A percentile compares a stretch with the other conserved stretches of the same genome.
Conservation (phyloP, 2,888 invertebrate genomes). For the Ecliptopera silaceata region DNA sequence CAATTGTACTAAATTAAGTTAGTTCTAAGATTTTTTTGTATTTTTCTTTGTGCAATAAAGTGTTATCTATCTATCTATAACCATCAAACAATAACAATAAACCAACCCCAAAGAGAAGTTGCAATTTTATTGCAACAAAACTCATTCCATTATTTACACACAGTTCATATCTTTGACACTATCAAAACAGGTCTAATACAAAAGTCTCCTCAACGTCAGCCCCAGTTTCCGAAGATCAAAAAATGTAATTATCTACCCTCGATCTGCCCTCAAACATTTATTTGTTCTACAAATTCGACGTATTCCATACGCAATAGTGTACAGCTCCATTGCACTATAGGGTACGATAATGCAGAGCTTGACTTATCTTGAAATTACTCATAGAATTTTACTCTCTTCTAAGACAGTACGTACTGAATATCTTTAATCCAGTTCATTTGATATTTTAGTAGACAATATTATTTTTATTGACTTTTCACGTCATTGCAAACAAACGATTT, state of each 20-base stretch:
- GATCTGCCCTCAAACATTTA: slow-evolving; percentile 82
- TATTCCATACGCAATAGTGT: slow-evolving; percentile 72
- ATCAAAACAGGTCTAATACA: slow-evolving; percentile 66
- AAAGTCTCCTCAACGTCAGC: slow-evolving; percentile 61
- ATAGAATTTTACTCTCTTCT: neutral
- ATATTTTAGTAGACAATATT: too few relatives aligned
- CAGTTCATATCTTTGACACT: slow-evolving; percentile 70
- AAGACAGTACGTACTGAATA: too few relatives aligned
- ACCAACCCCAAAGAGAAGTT: slow-evolving; percentile 5
- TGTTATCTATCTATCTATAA: too few relatives aligned
- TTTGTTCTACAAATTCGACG: slow-evolving; percentile 83
- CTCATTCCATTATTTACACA: slow-evolving; percentile 46
- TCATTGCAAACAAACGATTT: too few relatives aligned
- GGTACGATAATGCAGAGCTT: slow-evolving; percentile 2
- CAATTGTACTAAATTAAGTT: too few relatives aligned
- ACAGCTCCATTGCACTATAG: slow-evolving; percentile 50
- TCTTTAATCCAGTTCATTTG: too few relatives aligned
- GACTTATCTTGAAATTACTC: neutral
- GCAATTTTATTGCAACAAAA: slow-evolving; percentile 25
- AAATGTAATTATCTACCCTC: slow-evolving; percentile 83
- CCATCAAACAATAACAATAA: slow-evolving; percentile 18
- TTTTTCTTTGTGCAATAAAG: too few relatives aligned
- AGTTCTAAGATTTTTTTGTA: too few relatives aligned
- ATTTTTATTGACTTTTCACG: too few relatives aligned
- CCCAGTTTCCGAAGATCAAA: slow-evolving; percentile 77